phyloP scores from a whole-genome alignment of 2,113 vertebrate genomes.

The Sminthopsis crassicaudata region DNA sequence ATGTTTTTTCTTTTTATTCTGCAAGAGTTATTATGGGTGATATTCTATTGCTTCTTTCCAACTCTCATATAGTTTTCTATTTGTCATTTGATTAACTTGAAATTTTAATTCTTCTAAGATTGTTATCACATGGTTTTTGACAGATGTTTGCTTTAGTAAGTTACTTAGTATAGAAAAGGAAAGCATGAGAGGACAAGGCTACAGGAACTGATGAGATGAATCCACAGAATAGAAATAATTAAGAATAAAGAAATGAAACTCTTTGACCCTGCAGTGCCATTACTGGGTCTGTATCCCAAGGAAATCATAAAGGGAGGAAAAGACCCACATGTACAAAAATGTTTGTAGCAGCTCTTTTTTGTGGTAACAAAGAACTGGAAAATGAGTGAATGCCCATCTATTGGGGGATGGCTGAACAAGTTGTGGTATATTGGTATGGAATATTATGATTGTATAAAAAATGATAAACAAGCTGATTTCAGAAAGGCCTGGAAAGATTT shows the following conservation, averaged over 20 bases:
- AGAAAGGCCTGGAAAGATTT: too few species aligned
- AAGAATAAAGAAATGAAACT: background rate
- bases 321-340: too few species aligned
- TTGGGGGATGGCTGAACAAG: too few species aligned
- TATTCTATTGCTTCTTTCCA: background rate
- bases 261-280: too few species aligned
- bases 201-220: background rate
- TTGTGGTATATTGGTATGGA: too few species aligned
- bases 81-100: background rate
- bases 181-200: background rate
- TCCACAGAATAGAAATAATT: background rate
- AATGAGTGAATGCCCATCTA: too few species aligned
- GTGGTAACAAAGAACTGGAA: too few species aligned
- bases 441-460: too few species aligned
- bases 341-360: too few species aligned
- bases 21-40: background rate
- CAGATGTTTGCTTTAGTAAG: background rate
- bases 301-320: too few species aligned
- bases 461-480: too few species aligned
- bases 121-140: background rate
- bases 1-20: background rate
- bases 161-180: background rate
- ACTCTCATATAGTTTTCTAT: background rate
- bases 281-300: too few species aligned
- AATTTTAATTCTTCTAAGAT: background rate